These are phyloP conservation scores for Ennomos fuscantarius DNA, from an alignment of 2,888 invertebrate genomes.

Conservation along the genomic window DNA sequence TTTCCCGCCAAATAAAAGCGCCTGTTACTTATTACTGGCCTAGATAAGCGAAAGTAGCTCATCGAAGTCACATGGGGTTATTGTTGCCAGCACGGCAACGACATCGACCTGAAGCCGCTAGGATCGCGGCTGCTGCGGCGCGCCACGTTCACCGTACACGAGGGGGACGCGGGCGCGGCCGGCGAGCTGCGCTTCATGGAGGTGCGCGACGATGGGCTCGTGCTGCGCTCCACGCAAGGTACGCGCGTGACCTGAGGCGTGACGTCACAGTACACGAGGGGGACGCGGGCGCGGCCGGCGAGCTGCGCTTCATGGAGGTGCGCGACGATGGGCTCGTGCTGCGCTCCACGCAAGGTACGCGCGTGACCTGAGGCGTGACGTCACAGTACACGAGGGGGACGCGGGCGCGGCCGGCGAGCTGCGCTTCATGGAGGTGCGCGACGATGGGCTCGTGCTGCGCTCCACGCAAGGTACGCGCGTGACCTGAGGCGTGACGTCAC, in stretches of 20 bases:
- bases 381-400: too few relatives aligned
- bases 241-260: background rate
- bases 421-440: too few relatives aligned
- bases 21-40: too few relatives aligned
- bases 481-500: too few relatives aligned
- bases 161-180: conserved; percentile 95
- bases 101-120: conserved; percentile 97
- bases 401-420: too few relatives aligned
- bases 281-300: conserved; percentile 95
- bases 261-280: conserved; percentile 53
- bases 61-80: too few relatives aligned
- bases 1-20: too few relatives aligned
- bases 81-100: conserved; percentile 94
- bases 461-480: too few relatives aligned
- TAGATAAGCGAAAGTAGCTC: too few relatives aligned
- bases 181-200: conserved; percentile 96
- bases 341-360: conserved; percentile 86
- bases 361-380: background rate
- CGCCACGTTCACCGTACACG: conserved; percentile 99
- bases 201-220: conserved; percentile 98
- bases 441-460: too few relatives aligned
- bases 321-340: conserved; percentile 97
- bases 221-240: conserved; percentile 89
- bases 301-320: conserved; percentile 95
- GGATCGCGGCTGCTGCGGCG: conserved; percentile 98